Percentiles rank a stretch among this genome's conserved stretches.
Evolutionary conservation across 2,888 invertebrate genomes (phyloP).

Genomic region (Calephelis perditalis): DNA sequence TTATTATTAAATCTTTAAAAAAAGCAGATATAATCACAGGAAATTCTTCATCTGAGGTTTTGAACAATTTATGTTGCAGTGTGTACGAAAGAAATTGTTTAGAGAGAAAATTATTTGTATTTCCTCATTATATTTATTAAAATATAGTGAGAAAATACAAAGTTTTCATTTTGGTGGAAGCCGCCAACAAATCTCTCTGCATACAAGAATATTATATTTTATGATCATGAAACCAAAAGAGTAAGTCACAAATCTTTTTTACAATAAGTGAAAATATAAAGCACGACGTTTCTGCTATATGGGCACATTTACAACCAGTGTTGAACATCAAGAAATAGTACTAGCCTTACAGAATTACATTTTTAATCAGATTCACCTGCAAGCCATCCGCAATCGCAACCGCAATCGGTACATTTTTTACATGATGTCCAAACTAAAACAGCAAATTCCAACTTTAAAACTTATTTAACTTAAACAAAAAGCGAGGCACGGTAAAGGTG

Average conservation of each 20-base stretch:
- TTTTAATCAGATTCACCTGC: background rate
- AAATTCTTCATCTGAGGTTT: slow-evolving; percentile 5
- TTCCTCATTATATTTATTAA: too few relatives aligned
- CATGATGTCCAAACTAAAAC: background rate
- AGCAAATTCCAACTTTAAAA: slow-evolving; percentile 8
- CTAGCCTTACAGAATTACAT: slow-evolving; percentile 3
- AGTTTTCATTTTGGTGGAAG: slow-evolving; percentile 3
- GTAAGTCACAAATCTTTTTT: slow-evolving; percentile 7
- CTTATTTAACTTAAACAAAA: background rate
- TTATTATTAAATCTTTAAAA: background rate
- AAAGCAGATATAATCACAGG: background rate
- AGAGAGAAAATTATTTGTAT: slow-evolving; percentile 8
- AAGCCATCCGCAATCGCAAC: slow-evolving; percentile 1
- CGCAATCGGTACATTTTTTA: slow-evolving; percentile 7
- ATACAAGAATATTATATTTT: background rate
- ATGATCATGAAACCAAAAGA: slow-evolving; percentile 1
- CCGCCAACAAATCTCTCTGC: slow-evolving; percentile 1
- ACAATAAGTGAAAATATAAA: slow-evolving; percentile 5
- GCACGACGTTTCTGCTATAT: background rate
- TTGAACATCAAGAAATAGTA: background rate
- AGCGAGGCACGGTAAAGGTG: slow-evolving; percentile 10
- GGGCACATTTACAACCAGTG: slow-evolving; percentile 2
- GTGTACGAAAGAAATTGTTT: slow-evolving; percentile 5
- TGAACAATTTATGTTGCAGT: slow-evolving; percentile 5
- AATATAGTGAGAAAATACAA: slow-evolving; percentile 9